Conservation (phyloP, 2,113 vertebrate species). For the Diadophis punctatus region DNA sequence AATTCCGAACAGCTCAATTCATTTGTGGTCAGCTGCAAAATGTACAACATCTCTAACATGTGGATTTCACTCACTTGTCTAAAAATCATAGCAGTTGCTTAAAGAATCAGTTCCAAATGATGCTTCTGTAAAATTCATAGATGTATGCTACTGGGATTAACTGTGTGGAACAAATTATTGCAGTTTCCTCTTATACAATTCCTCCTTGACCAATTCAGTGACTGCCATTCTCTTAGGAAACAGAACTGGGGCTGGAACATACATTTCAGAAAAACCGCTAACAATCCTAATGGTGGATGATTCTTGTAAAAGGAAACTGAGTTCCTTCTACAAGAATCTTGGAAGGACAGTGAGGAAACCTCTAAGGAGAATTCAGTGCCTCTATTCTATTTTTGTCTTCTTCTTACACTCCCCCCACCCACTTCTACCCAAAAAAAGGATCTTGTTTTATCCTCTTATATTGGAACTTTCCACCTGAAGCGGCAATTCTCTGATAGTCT, state of each 20-base stretch:
- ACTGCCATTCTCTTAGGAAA: neutral
- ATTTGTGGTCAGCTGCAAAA: neutral
- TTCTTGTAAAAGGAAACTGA: neutral
- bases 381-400: neutral
- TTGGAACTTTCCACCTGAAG: constrained; percentile 14
- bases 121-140: neutral
- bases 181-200: neutral
- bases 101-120: neutral
- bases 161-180: neutral
- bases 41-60: neutral
- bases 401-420: neutral
- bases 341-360: neutral
- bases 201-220: neutral
- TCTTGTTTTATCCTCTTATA: neutral
- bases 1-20: neutral
- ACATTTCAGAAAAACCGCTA: neutral
- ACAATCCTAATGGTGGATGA: neutral
- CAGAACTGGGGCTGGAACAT: neutral
- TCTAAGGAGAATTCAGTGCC: neutral
- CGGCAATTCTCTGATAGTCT: constrained; percentile 1
- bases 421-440: neutral
- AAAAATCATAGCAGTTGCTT: neutral
- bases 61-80: neutral
- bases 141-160: neutral
- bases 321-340: neutral